Conservation (phyloP, 2,888 invertebrate species). For the Chymomyza amoena region DNA sequence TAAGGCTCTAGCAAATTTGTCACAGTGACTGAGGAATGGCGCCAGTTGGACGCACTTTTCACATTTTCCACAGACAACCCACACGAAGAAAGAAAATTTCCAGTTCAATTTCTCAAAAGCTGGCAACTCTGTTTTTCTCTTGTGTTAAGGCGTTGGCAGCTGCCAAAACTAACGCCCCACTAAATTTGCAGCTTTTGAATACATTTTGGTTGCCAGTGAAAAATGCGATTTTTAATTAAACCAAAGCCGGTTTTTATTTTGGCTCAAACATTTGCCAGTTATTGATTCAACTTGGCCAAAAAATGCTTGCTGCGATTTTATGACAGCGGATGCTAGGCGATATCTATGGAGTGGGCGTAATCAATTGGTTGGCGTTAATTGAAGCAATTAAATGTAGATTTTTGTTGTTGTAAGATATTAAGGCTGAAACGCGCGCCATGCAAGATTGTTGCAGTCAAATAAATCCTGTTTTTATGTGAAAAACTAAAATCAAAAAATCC, state of each 20-base stretch:
- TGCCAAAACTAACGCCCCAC: background rate
- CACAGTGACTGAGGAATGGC: conserved; percentile 35
- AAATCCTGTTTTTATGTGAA: background rate
- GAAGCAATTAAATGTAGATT: conserved; percentile 55
- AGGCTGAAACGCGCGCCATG: no score
- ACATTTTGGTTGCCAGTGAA: background rate
- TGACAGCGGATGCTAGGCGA: conserved; percentile 67
- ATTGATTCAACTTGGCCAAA: background rate
- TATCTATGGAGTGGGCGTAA: conserved; percentile 44
- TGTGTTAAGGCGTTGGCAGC: background rate
- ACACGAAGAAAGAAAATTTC: background rate
- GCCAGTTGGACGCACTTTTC: conserved; percentile 23
- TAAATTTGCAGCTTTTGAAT: background rate
- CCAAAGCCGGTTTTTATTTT: background rate
- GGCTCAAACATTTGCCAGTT: background rate
- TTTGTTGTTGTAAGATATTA: background rate
- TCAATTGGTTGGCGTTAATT: conserved; percentile 58
- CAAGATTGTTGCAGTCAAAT: background rate
- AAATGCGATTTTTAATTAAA: conserved; percentile 10
- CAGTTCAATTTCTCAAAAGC: background rate
- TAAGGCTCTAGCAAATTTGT: conserved; percentile 47
- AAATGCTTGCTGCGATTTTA: conserved; percentile 26
- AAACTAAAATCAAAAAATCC: no score
- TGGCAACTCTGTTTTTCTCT: background rate
- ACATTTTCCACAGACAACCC: background rate